Base-by-base conservation (phyloP, 2,113 vertebrate genomes). In the Actenoides hombroni region DNA sequence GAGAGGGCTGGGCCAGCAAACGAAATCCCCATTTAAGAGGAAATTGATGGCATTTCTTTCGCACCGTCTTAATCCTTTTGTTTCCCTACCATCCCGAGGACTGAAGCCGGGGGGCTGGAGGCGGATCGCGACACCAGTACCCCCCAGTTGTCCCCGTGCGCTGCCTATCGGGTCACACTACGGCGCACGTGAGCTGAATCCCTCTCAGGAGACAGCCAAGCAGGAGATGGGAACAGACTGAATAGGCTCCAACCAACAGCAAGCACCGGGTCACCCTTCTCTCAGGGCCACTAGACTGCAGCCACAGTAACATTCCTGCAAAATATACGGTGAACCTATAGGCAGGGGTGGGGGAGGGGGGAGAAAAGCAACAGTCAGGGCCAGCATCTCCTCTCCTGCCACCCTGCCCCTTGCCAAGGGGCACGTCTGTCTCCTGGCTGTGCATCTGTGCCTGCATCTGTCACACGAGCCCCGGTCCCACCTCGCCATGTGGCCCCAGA, bases 371-470 rank as follows among this genome's bases (percentile, higher is more conserved):
- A 9, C 49, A 39, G 10, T 3, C 1, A 1, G 40, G 76, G 25
- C 31, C 71, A 81, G 71, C 31, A 7, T 3, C 60, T 74, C 42
- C 40, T 61, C 48, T 92, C 24, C 68, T 67, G 16, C 35, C 25
- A 0, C 42, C 60, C 39, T 88, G 51, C 73, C 92, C 77, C 83
- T 91, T 71, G 86, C 73, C 35, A 2, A 75, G 77, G 92, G 95
- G 76, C 77, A 96, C 25, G 10, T 82, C 92, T 97, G 94, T 44
- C 60, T 69, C 9, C 5, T 31, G 80, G 6, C 1, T 7, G 69
- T 7, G 76, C 95, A 94, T 96, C 92, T 97, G 96, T 87, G 78
- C 15, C 0, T 19, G 65, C 95, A 96, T 94, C 96, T 95, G 95
- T 74, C 88, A 44, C 48, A 2, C 1, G 0, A 70, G 83, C 64